Evolutionary conservation across 2,888 invertebrate genomes (phyloP), one percentile per base, ranked within the genome.

Genomic region (Rhimphoctona megacephalus): DNA sequence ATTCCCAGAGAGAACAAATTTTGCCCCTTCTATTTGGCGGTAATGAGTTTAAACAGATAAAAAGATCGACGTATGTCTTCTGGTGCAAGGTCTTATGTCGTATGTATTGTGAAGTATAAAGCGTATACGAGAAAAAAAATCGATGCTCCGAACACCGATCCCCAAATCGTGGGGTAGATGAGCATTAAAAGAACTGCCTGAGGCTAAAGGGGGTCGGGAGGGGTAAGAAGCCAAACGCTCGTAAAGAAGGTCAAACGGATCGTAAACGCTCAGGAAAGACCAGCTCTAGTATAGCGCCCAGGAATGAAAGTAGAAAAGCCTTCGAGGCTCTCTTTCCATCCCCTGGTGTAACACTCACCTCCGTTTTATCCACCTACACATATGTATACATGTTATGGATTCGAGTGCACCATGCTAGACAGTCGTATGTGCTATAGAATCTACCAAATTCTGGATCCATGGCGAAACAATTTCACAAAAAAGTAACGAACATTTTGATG

Each of bases 211-310:
- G 57, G 14, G 57, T 39, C 22, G 66, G 9, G 30, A n/a, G 36
- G 73, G 49, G 25, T 25, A 25, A 33, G 57, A 91, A 91, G 91
- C 89, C 90, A 91, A 91, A 91, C 87, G 91, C 86, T 93, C 93
- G 91, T 92, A 92, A 93, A 93, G 90, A 92, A 92, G 92, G 90
- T 92, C 92, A 92, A 91, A 91, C 90, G 88, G 91, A 88, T 93
- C 92, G 92, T 93, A 92, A 93, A 92, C 89, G 91, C 87, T 79
- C 88, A 88, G 89, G 88, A 90, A 90, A 89, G 88, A 90, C 90
- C 85, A 86, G 85, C 83, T 67, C 39, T 39, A 80, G 88, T 87
- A 91, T 91, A 85, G 89, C 81, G 83, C 74, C 33, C 66, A 86
- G 87, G 85, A 87, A 90, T 89, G 91, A 89, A 88, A 89, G 89